Evolutionary conservation across 2,113 vertebrate genomes (phyloP).

Genomic region (Pelmatolapia mariae): DNA sequence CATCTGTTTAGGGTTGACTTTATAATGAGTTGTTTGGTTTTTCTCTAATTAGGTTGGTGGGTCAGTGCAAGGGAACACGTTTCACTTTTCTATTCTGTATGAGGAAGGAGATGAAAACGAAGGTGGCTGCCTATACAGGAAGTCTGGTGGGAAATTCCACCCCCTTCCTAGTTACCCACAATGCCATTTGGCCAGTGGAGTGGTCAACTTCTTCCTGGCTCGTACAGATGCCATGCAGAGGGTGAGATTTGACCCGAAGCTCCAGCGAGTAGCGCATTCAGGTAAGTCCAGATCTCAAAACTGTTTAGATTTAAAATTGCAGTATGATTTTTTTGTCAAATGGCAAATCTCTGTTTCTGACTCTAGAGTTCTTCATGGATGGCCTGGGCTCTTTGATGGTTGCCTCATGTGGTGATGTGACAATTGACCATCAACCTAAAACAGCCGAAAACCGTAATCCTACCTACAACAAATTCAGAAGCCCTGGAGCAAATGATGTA

Average conservation of each 20-base stretch:
- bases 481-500: not conserved
- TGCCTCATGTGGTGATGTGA: constrained; percentile 59
- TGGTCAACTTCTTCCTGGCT: no score
- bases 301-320: not conserved
- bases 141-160: constrained; percentile 5
- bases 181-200: constrained; percentile 51
- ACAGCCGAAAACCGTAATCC: fast-evolving
- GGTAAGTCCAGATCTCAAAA: no score
- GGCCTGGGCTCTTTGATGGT: constrained; percentile 66
- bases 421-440: constrained; percentile 53
- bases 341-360: not conserved
- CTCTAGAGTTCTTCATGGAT: constrained; percentile 74
- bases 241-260: no score
- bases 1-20: not conserved
- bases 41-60: no score
- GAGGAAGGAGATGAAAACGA: not conserved
- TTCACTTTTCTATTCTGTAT: no score
- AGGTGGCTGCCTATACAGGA: constrained; percentile 60
- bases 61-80: no score
- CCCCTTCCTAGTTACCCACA: constrained; percentile 53
- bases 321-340: no score
- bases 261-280: no score
- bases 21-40: not conserved
- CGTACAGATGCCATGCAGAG: no score
- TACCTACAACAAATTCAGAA: not conserved